These are phyloP conservation scores for Ciconia boyciana DNA, from an alignment of 2,113 vertebrate genomes.

Conservation along the genomic window DNA sequence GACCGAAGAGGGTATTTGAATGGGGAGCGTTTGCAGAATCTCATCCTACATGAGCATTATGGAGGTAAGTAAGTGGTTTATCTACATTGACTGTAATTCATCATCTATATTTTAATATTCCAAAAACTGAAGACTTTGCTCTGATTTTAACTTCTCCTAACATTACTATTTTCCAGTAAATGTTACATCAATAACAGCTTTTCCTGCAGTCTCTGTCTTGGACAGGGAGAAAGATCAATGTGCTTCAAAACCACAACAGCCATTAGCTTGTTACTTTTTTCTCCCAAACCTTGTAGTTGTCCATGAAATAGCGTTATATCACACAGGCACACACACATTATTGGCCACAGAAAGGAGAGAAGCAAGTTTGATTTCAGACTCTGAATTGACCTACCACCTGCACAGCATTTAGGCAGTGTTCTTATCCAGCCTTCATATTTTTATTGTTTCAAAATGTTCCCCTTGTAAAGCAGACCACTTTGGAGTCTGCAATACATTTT, in stretches of 20 bases:
- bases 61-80: constrained; percentile 14
- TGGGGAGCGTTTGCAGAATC: not conserved
- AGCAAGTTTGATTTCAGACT: not conserved
- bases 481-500: not conserved
- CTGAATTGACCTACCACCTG: not conserved
- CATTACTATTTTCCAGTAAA: not conserved
- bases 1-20: constrained; percentile 26
- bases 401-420: not conserved
- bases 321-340: not conserved
- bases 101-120: not conserved
- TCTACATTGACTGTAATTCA: not conserved
- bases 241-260: not conserved
- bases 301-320: not conserved
- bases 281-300: not conserved
- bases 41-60: not conserved
- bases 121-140: not conserved
- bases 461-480: not conserved
- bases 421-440: not conserved
- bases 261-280: not conserved
- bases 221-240: not conserved
- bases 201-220: not conserved
- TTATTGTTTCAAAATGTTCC: not conserved
- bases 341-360: not conserved
- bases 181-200: not conserved
- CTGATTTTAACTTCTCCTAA: not conserved